phyloP scores from a whole-genome alignment of 2,888 invertebrate species.

The Lasioglossum lativentre region DNA sequence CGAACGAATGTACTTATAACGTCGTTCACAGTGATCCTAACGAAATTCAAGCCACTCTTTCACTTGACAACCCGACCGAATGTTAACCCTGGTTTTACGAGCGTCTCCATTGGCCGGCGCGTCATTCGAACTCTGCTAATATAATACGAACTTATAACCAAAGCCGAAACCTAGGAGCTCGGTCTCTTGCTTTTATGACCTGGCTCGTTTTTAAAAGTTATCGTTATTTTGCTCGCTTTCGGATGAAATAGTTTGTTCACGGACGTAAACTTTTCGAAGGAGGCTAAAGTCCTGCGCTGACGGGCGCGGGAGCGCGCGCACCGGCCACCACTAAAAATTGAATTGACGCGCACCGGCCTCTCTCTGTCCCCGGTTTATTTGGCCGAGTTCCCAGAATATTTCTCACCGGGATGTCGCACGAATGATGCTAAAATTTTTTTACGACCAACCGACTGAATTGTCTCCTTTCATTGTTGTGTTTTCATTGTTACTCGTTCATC shows the following conservation, averaged over 20 bases:
- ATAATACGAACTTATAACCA: slow-evolving; percentile 84
- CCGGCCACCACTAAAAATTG: slow-evolving; percentile 54
- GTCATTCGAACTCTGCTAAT: slow-evolving; percentile 82
- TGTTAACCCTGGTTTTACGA: slow-evolving; percentile 84
- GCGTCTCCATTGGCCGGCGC: slow-evolving; percentile 79
- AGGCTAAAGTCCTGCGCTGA: slow-evolving; percentile 45
- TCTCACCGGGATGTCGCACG: slow-evolving; percentile 26
- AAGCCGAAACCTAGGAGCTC: slow-evolving; percentile 83
- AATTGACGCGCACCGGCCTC: slow-evolving; percentile 42
- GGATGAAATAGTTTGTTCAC: slow-evolving; percentile 79
- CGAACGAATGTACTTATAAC: slow-evolving; percentile 69
- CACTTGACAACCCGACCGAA: slow-evolving; percentile 83
- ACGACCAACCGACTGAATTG: slow-evolving; percentile 20
- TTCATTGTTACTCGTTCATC: slow-evolving; percentile 8
- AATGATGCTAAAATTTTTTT: slow-evolving; percentile 46
- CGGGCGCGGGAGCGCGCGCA: not conserved
- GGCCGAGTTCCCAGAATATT: slow-evolving; percentile 29
- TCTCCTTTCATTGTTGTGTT: slow-evolving; percentile 39
- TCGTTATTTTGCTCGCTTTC: slow-evolving; percentile 82
- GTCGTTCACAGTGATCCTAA: slow-evolving; percentile 77
- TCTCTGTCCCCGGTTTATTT: slow-evolving; percentile 10
- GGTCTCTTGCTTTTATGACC: slow-evolving; percentile 80
- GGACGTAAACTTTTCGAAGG: slow-evolving; percentile 66
- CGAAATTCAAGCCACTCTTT: slow-evolving; percentile 83
- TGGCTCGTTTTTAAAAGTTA: slow-evolving; percentile 83